Evolutionary conservation across 1,140 invertebrate genomes (phyloP), one percentile per base, ranked within the genome.

Genomic region (Drosophila jambulina): DNA sequence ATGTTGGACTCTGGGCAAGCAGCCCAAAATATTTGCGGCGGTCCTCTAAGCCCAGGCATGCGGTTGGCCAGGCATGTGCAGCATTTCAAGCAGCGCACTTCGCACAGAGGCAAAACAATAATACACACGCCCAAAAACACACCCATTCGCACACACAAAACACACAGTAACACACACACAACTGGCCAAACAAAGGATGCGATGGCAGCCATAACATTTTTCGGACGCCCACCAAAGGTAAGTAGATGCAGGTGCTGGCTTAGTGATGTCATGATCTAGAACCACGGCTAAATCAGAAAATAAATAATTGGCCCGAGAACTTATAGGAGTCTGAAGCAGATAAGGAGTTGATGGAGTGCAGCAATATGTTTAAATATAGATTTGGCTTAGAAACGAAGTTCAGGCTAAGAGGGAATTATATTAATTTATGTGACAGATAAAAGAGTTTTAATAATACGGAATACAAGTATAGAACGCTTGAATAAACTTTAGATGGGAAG

Each of bases 51-150:
- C 80, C 78, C 84, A 83, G 84, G 84, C 76, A 88, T 86, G 83
- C 80, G 83, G 84, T 88, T 78, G 77, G 67, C 72, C 80, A 84
- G 84, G 84, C 83, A 87, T 87, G 83, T 88, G 80, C 84, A 87
- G 85, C 84, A 88, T 88, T 88, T 88, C 80, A 88, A 80, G 84
- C 83, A 78, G 80, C 84, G 67, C 46, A 67, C 75, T 78, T 78
- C 58, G 62, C 75, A 78, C 75, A 78, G 49, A 72, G 29, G 27
- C 67, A 72, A 72, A 74, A 72, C 70, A 59, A 75, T 75, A 75
- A 75, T 74, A 75, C 45, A 48, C 58, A 54, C 36, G 25, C 25
- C 27, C 21, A 67, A 13, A 43, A 38, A 40, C 75, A 32, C 36
- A 29, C 27, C 56, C 46, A 27, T 15, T n/a, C 43, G 46, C 17